These are phyloP conservation scores for Calephelis nemesis DNA, from an alignment of 1,140 invertebrate species.

Conservation along the genomic window DNA sequence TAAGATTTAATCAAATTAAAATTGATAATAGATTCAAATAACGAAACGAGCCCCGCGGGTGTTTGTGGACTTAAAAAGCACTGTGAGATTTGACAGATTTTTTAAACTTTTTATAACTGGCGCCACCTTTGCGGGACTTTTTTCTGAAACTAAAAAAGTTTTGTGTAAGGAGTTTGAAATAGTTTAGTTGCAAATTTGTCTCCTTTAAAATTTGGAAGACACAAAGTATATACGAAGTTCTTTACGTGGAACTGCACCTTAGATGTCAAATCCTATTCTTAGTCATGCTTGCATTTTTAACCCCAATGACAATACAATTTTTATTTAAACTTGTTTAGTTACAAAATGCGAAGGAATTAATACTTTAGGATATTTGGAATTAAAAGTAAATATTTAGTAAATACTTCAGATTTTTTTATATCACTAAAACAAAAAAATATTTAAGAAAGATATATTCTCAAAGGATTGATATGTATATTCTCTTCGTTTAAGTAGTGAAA, in stretches of 20 bases:
- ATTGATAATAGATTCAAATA: no score
- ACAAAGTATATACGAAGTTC: not conserved
- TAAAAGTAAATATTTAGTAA: not conserved
- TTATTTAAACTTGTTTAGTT: not conserved
- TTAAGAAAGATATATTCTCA: no score
- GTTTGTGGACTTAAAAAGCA: no score
- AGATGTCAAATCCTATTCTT: not conserved
- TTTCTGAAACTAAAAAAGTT: no score
- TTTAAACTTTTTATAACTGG: no score
- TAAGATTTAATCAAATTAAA: no score
- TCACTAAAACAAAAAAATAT: no score
- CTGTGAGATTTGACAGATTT: no score
- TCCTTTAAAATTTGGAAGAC: conserved; percentile 20
- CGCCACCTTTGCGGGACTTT: no score
- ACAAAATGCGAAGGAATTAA: not conserved
- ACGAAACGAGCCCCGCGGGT: no score
- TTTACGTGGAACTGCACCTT: not conserved
- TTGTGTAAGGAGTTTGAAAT: conserved; percentile 20
- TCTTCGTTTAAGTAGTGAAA: no score
- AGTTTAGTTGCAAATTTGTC: conserved; percentile 34
- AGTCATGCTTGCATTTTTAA: not conserved
- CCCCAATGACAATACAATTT: conserved; percentile 1
- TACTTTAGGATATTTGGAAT: not conserved
- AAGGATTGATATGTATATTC: no score
- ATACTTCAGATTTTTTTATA: not conserved